phyloP scores from a whole-genome alignment of 1,140 invertebrate genomes.

The Drosophila nannoptera region DNA sequence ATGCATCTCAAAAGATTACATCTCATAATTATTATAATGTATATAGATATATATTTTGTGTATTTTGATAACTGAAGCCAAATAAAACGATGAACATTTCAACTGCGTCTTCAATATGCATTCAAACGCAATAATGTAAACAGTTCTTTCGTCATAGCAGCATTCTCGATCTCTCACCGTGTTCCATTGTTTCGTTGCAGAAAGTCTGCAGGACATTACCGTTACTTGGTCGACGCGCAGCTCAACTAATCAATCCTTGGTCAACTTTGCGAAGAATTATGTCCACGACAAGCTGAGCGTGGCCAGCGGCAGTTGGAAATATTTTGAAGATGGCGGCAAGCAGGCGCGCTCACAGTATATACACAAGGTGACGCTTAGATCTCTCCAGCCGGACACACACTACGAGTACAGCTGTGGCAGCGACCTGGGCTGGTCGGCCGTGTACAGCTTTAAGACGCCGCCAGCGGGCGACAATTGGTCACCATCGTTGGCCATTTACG shows the following conservation, averaged over 20 bases:
- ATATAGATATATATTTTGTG: conserved; percentile 9
- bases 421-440: conserved; percentile 86
- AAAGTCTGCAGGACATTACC: conserved; percentile 85
- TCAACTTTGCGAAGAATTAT: conserved; percentile 88
- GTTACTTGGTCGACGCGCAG: conserved; percentile 95
- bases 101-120: not conserved
- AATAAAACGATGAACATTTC: not conserved
- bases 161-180: not conserved
- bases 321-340: conserved; percentile 89
- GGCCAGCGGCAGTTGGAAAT: conserved; percentile 79
- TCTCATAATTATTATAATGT: not conserved
- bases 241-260: conserved; percentile 85
- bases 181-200: conserved; percentile 71
- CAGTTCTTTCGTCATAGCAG: too few species aligned
- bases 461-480: conserved; percentile 85
- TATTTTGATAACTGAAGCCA: not conserved
- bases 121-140: too few species aligned
- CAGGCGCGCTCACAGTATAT: conserved; percentile 87
- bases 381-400: conserved; percentile 82
- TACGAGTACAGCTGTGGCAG: conserved; percentile 93
- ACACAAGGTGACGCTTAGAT: conserved; percentile 84
- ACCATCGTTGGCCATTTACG: conserved; percentile 90
- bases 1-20: conserved; percentile 33
- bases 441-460: conserved; percentile 87
- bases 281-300: conserved; percentile 80